Percentiles rank a stretch among this genome's conserved stretches.
Conservation (phyloP, 2,888 invertebrate genomes). For the Drosophila lutescens region DNA sequence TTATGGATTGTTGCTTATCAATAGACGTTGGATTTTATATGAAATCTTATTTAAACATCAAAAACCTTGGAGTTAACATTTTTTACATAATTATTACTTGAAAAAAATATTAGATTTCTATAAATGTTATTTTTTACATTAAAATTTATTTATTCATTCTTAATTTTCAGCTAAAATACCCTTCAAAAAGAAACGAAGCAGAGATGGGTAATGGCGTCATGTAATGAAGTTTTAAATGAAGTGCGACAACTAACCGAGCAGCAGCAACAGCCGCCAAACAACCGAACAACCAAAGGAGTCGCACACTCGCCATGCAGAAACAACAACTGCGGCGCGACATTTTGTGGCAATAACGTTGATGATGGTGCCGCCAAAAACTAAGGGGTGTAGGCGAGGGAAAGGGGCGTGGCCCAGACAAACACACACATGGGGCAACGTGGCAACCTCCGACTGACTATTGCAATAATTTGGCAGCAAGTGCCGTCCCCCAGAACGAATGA, state of each 20-base stretch:
- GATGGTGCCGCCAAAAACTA: constrained; percentile 23
- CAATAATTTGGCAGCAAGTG: constrained; percentile 75
- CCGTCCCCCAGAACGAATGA: constrained; percentile 28
- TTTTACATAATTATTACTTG: not conserved
- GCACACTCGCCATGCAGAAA: constrained; percentile 18
- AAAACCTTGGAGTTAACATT: too few relatives aligned
- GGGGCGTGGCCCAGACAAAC: constrained; percentile 11
- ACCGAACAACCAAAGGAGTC: constrained; percentile 48
- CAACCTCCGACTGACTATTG: constrained; percentile 47
- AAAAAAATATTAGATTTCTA: too few relatives aligned
- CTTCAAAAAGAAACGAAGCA: constrained; percentile 1
- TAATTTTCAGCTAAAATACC: not conserved
- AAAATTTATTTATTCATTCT: too few relatives aligned
- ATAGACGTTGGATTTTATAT: too few relatives aligned
- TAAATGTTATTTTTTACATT: too few relatives aligned
- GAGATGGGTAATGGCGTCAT: constrained; percentile 41
- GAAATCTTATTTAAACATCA: too few relatives aligned
- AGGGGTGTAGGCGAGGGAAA: not conserved
- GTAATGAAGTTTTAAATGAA: constrained; percentile 79
- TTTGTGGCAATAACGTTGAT: constrained; percentile 73
- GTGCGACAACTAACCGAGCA: constrained; percentile 76
- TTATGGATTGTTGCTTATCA: too few relatives aligned
- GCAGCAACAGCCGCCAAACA: constrained; percentile 20
- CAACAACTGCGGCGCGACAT: constrained; percentile 73
- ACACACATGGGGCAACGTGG: constrained; percentile 48